These are phyloP conservation scores for Microtus richardsoni DNA, from an alignment of 2,113 vertebrate genomes.

Conservation along the genomic window DNA sequence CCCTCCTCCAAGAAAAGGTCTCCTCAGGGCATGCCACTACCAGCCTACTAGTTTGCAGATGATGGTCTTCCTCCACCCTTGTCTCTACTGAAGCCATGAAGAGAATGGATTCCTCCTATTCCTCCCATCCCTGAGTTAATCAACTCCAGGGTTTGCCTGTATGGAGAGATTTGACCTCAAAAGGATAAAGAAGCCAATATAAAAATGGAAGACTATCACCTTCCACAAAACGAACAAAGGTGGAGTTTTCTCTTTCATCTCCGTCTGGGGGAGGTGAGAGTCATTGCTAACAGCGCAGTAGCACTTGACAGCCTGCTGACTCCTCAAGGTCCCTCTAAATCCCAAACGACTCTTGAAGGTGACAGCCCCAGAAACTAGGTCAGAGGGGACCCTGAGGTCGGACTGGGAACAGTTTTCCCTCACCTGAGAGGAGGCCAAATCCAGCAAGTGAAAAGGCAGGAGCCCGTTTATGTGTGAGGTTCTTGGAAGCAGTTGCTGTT, in stretches of 20 bases:
- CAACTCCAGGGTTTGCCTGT: conserved; percentile 27
- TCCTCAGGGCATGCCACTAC: neutral
- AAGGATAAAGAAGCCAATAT: conserved; percentile 56
- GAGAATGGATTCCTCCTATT: neutral
- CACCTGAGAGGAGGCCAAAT: neutral
- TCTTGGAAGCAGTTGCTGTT: neutral
- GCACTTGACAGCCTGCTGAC: neutral
- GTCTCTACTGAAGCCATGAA: neutral
- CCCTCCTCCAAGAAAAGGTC: neutral
- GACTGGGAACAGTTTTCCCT: neutral
- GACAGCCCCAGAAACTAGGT: neutral
- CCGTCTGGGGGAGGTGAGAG: neutral
- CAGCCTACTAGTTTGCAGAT: neutral
- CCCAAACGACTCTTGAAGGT: neutral
- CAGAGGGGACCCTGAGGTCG: neutral
- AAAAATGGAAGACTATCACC: conserved; percentile 46
- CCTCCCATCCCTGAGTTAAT: neutral
- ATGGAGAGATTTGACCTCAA: conserved; percentile 20
- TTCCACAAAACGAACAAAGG: conserved; percentile 26
- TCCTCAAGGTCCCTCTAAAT: neutral
- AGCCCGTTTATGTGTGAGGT: neutral
- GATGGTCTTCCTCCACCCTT: neutral
- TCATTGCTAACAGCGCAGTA: neutral
- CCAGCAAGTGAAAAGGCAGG: neutral
- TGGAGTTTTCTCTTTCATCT: conserved; percentile 24